phyloP scores from a whole-genome alignment of 2,113 vertebrate genomes.

The Eonycteris spelaea region DNA sequence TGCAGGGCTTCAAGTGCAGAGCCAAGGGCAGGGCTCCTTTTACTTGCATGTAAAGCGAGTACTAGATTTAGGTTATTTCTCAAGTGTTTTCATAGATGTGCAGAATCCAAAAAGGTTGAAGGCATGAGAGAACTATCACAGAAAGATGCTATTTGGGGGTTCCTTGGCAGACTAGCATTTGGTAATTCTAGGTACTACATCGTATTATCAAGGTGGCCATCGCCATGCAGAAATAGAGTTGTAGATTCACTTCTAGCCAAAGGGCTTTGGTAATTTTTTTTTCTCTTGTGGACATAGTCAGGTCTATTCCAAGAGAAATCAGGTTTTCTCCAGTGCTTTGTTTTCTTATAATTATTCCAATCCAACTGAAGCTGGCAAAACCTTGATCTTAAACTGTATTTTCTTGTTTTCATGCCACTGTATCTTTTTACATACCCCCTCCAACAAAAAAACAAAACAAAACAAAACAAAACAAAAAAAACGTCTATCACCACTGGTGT shows the following conservation, averaged over 20 bases:
- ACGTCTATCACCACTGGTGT: conserved; percentile 11
- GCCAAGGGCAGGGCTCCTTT: background rate
- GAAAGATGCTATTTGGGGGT: background rate
- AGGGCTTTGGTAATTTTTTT: background rate
- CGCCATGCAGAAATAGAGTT: background rate
- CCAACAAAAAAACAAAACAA: too few species aligned
- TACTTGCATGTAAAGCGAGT: background rate
- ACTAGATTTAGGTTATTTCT: background rate
- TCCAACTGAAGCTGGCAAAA: background rate
- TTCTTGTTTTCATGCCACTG: background rate
- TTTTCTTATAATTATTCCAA: conserved; percentile 66
- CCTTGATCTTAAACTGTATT: conserved; percentile 40
- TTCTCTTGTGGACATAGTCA: background rate
- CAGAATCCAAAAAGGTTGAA: background rate
- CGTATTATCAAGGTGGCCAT: background rate
- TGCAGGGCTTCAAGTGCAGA: background rate
- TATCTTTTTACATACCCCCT: background rate
- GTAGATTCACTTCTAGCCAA: background rate
- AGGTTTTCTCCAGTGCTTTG: conserved; percentile 2
- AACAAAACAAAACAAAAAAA: background rate
- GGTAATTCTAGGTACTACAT: background rate
- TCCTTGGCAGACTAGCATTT: background rate
- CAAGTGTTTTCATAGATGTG: background rate
- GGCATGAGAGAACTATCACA: background rate
- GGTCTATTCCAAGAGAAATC: conserved; percentile 18